Percentiles rank a stretch among this genome's conserved stretches.
Evolutionary conservation across 2,797 vertebrate species (phyloP).

Genomic region (Gephyroberyx darwinii): DNA sequence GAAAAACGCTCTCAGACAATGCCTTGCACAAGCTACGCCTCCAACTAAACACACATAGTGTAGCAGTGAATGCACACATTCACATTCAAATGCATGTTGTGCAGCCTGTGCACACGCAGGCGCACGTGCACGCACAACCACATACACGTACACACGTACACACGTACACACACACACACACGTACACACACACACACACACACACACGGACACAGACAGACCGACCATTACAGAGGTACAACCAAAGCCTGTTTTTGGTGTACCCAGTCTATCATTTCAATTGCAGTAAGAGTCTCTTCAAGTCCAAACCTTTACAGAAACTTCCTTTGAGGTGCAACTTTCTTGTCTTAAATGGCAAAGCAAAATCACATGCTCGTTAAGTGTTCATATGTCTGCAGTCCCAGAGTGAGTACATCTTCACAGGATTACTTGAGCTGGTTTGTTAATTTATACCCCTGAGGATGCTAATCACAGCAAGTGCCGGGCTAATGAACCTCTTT

Average conservation of each 20-base stretch:
- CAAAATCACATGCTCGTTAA: slow-evolving; percentile 45
- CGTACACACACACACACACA: neutral
- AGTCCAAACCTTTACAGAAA: slow-evolving; percentile 6
- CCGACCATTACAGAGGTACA: too few species aligned
- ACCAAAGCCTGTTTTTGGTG: too few species aligned
- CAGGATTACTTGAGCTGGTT: slow-evolving; percentile 65
- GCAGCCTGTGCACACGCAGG: slow-evolving; percentile 7
- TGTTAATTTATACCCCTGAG: slow-evolving; percentile 78
- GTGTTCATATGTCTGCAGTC: slow-evolving; percentile 41
- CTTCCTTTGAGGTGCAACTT: slow-evolving; percentile 27
- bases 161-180: neutral
- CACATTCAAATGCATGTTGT: slow-evolving; percentile 4
- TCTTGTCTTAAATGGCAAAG: slow-evolving; percentile 21
- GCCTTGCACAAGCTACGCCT: slow-evolving; percentile 39
- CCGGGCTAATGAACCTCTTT: slow-evolving; percentile 78
- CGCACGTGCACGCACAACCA: neutral
- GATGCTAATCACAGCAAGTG: slow-evolving; percentile 76
- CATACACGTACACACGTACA: neutral
- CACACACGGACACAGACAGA: too few species aligned
- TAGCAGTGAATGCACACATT: slow-evolving; percentile 37
- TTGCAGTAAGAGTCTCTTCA: neutral
- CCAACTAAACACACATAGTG: slow-evolving; percentile 21
- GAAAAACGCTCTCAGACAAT: slow-evolving; percentile 61
- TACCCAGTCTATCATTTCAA: neutral
- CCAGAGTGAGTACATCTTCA: slow-evolving; percentile 41